Percentiles rank a stretch among this genome's conserved stretches.
These are phyloP conservation scores for Meleagris gallopavo DNA, from an alignment of 2,113 vertebrate species.

Conservation along the genomic window DNA sequence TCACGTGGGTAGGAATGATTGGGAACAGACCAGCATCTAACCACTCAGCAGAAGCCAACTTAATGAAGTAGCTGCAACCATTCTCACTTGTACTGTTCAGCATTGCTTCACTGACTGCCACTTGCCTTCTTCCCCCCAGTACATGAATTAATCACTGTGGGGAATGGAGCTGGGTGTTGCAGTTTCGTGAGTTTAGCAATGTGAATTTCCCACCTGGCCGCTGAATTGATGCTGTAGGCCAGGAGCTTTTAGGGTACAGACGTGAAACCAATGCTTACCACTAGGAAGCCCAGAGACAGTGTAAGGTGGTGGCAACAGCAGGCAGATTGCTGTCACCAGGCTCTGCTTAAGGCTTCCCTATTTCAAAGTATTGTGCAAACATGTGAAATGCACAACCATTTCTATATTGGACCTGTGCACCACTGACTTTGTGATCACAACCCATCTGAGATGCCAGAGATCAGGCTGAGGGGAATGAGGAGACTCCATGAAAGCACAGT, in stretches of 20 bases:
- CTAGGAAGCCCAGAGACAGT: neutral
- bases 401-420: neutral
- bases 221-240: neutral
- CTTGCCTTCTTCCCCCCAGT: neutral
- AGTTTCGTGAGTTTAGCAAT: neutral
- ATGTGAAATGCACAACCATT: neutral
- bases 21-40: neutral
- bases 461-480: neutral
- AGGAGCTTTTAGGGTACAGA: neutral
- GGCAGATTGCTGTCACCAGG: neutral
- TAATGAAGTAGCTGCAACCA: neutral
- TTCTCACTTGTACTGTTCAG: neutral
- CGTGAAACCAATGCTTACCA: neutral
- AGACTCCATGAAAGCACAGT: neutral
- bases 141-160: neutral
- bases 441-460: neutral
- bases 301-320: neutral
- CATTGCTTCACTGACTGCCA: constrained; percentile 2
- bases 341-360: neutral
- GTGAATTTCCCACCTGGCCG: neutral
- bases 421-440: neutral
- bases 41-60: neutral
- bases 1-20: neutral
- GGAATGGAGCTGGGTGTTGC: neutral
- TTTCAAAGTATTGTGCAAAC: neutral